Percentiles rank a stretch among this genome's conserved stretches.
Conservation (phyloP, 2,797 vertebrate genomes). For the Cyclura pinguis region DNA sequence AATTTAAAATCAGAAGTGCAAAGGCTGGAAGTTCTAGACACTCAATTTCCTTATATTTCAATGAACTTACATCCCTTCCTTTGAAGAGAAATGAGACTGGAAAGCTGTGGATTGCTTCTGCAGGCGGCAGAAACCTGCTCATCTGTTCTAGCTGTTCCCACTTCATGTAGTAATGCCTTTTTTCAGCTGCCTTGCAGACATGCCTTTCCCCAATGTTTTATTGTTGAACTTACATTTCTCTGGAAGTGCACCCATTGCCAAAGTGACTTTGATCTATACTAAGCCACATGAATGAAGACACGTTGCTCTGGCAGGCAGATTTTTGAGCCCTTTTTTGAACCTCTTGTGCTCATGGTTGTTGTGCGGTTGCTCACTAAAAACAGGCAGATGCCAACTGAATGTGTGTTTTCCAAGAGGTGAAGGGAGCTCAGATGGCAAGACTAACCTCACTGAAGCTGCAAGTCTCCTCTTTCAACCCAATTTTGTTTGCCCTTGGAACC, state of each 20-base stretch:
- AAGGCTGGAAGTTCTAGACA: background rate
- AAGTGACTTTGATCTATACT: background rate
- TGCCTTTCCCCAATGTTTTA: background rate
- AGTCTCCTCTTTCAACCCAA: conserved; percentile 3
- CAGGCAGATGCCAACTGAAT: background rate
- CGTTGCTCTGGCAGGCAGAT: background rate
- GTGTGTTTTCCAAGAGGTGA: conserved; percentile 1
- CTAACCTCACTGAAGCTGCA: background rate
- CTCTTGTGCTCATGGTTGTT: conserved; percentile 22
- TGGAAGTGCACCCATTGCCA: background rate
- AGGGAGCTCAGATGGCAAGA: background rate
- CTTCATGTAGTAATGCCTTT: background rate
- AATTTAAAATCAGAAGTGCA: background rate
- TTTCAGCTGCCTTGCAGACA: background rate
- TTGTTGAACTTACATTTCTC: background rate
- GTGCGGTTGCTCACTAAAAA: conserved; percentile 32
- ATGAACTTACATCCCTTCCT: background rate
- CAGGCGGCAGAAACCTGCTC: background rate
- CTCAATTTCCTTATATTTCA: background rate
- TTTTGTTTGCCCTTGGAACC: conserved; percentile 10
- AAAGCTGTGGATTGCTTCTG: background rate
- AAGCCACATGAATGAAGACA: background rate
- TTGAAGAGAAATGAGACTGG: background rate
- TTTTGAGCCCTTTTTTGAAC: conserved; percentile 23
- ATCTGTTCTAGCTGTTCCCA: background rate